A percentile compares a stretch with the other conserved stretches of the same genome.
These are phyloP conservation scores for Rana temporaria DNA, from an alignment of 2,113 vertebrate genomes.

Conservation along the genomic window DNA sequence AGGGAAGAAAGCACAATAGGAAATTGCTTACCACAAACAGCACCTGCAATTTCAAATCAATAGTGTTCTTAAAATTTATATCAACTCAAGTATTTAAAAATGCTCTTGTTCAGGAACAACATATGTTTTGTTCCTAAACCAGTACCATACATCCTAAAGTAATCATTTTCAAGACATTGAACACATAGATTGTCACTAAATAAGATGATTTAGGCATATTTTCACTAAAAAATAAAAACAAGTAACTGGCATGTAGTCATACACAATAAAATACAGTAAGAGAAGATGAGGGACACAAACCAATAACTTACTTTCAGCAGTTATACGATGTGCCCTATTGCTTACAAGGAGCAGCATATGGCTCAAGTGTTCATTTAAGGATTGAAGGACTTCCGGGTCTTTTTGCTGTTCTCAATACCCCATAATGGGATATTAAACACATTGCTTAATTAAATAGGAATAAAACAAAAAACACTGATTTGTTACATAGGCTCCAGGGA, in stretches of 20 bases:
- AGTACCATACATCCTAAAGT: not conserved
- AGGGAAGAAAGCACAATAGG: not conserved
- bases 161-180: not conserved
- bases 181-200: constrained; percentile 5
- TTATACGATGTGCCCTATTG: constrained; percentile 16
- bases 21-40: not conserved
- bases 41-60: not conserved
- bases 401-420: constrained; percentile 22
- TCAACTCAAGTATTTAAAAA: not conserved
- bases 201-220: not conserved
- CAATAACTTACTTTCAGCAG: constrained; percentile 2
- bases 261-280: constrained; percentile 19
- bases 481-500: not conserved
- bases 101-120: not conserved
- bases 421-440: constrained; percentile 17
- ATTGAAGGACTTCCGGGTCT: not conserved
- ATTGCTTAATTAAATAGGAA: constrained; percentile 22
- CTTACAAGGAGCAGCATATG: constrained; percentile 27
- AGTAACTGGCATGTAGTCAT: not conserved
- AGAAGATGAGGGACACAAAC: constrained; percentile 15
- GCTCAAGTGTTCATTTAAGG: constrained; percentile 12
- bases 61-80: not conserved
- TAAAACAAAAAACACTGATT: constrained; percentile 19
- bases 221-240: constrained; percentile 4
- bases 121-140: not conserved